Base-by-base conservation (phyloP, 2,113 vertebrate genomes). In the Parotia lawesii region DNA sequence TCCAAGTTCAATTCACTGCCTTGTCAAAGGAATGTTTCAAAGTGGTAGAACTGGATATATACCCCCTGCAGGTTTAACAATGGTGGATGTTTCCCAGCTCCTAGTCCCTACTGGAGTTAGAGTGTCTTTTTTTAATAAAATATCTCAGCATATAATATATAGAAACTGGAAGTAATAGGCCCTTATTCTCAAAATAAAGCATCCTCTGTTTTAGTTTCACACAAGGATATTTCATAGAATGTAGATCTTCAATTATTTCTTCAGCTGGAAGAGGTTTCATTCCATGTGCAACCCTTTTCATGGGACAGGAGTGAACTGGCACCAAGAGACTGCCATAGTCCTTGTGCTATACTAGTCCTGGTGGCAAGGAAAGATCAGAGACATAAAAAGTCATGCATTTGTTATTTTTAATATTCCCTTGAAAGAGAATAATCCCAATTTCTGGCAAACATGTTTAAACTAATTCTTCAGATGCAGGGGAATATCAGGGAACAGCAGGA, bases 271-370 rank as follows among this genome's bases (percentile, higher is more conserved):
- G 44, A 71, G 21, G 14, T 38, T 78, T 78, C 65, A 67, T 60
- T 13, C 33, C 57, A 66, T 3, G 2, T 11, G 19, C 3, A 71
- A 27, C 7, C 15, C 4, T 50, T 66, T 48, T 7, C 1, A 1
- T 6, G 23, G 73, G 42, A 38, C 6, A 86, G 19, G 40, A 73
- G 28, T 28, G 33, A 91, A 40, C 22, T 73, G n/a, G 10, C n/a
- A 53, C n/a, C 1, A 0, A 78, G 44, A 50, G 38, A 21, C 24
- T 44, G 22, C 11, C 58, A 40, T 44, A 40, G 12, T 23, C 67
- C 37, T 61, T 15, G 8, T 25, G 31, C 48, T 56, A 1, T 8
- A 10, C 14, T 24, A 31, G 33, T 50, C 21, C 61, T 44, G 17
- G 15, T 11, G 42, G 29, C 57, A 82, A 71, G 35, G 16, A 74